A percentile compares a stretch with the other conserved stretches of the same genome.
These are phyloP conservation scores for Melitaea cinxia DNA, from an alignment of 1,140 invertebrate genomes.

Conservation along the genomic window DNA sequence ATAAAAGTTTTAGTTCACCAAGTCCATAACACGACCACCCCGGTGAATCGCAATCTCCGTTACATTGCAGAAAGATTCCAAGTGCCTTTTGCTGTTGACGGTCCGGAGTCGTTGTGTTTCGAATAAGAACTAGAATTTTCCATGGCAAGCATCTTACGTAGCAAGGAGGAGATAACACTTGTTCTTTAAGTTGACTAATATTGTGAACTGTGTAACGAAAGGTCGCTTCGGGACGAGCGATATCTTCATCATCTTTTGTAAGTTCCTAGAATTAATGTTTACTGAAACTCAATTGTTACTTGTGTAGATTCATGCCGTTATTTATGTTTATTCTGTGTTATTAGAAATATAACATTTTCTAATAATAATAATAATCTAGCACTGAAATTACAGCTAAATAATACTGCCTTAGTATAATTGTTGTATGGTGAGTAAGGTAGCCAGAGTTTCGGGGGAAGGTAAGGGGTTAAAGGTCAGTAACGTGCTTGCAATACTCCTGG, in stretches of 20 bases:
- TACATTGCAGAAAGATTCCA: slow-evolving; percentile 95
- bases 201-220: slow-evolving; percentile 94
- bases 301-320: too few relatives aligned
- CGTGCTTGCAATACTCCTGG: too few relatives aligned
- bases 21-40: slow-evolving; percentile 98
- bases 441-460: too few relatives aligned
- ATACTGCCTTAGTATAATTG: too few relatives aligned
- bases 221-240: slow-evolving; percentile 95
- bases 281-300: background rate
- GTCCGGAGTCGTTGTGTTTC: slow-evolving; percentile 87
- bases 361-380: too few relatives aligned
- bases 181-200: slow-evolving; percentile 95
- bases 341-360: too few relatives aligned
- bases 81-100: slow-evolving; percentile 88
- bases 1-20: slow-evolving; percentile 93
- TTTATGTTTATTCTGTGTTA: too few relatives aligned
- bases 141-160: slow-evolving; percentile 97
- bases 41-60: slow-evolving; percentile 95
- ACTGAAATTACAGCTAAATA: too few relatives aligned
- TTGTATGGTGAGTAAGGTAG: too few relatives aligned
- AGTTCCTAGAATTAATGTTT: slow-evolving; percentile 13
- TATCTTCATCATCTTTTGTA: slow-evolving; percentile 86
- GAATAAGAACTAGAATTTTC: slow-evolving; percentile 99
- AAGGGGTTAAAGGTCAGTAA: too few relatives aligned
- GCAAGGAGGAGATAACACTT: slow-evolving; percentile 93